These are phyloP conservation scores for Nothoprocta pentlandii DNA, from an alignment of 2,113 vertebrate species.

Conservation along the genomic window DNA sequence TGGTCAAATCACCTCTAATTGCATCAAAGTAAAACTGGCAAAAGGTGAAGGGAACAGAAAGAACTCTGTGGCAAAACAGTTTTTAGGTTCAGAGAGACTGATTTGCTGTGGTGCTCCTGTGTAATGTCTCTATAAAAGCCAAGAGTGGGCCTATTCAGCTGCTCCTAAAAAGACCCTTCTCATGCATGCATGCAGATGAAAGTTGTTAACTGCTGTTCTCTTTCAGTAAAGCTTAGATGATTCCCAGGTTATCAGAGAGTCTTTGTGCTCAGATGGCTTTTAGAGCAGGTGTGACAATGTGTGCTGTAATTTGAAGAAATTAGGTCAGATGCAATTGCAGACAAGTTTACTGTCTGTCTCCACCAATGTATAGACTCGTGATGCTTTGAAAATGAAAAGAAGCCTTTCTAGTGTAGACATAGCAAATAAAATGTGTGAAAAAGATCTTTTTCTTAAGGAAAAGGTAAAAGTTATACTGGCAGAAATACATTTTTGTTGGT, in stretches of 20 bases:
- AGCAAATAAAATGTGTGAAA: not conserved
- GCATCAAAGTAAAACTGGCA: not conserved
- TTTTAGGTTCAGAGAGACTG: not conserved
- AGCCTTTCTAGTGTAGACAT: not conserved
- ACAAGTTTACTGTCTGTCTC: constrained; percentile 21
- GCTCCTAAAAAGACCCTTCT: not conserved
- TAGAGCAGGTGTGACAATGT: constrained; percentile 16
- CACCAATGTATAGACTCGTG: not conserved
- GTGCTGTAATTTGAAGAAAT: not conserved
- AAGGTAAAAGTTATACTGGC: not conserved
- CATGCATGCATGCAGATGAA: not conserved
- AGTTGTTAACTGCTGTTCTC: not conserved
- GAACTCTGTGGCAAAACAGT: not conserved
- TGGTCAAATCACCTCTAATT: constrained; percentile 27
- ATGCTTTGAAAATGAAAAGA: not conserved
- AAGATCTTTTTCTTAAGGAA: not conserved
- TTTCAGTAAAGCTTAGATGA: not conserved
- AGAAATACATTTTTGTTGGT: not conserved
- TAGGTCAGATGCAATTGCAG: constrained; percentile 32
- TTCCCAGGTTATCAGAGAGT: constrained; percentile 22
- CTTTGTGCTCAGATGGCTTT: not conserved
- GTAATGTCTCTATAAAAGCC: not conserved
- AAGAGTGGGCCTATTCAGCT: not conserved
- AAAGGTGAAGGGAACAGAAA: not conserved
- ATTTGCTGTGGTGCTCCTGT: not conserved